A percentile compares a stretch with the other conserved stretches of the same genome.
Evolutionary conservation across 2,113 vertebrate genomes (phyloP).

Genomic region (Phoenicopterus ruber): DNA sequence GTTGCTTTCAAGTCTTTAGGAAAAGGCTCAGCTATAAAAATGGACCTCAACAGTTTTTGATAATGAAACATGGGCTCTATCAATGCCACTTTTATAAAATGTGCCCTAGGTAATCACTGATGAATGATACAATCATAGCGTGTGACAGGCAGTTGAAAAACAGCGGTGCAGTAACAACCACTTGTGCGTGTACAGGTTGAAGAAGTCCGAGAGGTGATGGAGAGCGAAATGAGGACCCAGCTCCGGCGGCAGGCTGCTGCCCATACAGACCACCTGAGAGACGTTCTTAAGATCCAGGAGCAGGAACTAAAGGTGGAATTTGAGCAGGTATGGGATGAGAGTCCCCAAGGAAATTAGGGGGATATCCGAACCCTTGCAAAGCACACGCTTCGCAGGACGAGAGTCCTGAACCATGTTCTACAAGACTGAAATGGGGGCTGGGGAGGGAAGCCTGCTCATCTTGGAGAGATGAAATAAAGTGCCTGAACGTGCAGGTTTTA

Average conservation of each 20-base stretch:
- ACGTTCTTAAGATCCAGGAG: constrained; percentile 92
- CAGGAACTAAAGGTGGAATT: constrained; percentile 86
- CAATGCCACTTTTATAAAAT: fast-evolving
- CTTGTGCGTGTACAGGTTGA: constrained; percentile 70
- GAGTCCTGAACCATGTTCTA: neutral
- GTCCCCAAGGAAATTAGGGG: fast-evolving
- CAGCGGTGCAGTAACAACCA: fast-evolving
- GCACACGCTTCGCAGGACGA: fast-evolving
- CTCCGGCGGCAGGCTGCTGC: constrained; percentile 93
- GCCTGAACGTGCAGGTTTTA: fast-evolving
- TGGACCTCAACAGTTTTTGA: neutral
- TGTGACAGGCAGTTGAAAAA: neutral
- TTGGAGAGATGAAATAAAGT: neutral
- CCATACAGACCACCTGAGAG: constrained; percentile 91
- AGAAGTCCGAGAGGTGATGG: constrained; percentile 93
- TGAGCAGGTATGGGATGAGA: constrained; percentile 78
- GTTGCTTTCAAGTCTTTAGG: neutral
- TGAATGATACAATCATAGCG: fast-evolving
- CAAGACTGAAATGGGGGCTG: fast-evolving
- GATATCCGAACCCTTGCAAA: neutral
- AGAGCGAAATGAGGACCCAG: constrained; percentile 95
- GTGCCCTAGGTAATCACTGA: fast-evolving
- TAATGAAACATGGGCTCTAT: neutral
- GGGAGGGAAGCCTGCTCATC: neutral
- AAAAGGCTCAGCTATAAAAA: neutral